Percentiles rank a stretch among this genome's conserved stretches.
phyloP scores from a whole-genome alignment of 1,140 invertebrate species.

The Brachionus paranguensis region DNA sequence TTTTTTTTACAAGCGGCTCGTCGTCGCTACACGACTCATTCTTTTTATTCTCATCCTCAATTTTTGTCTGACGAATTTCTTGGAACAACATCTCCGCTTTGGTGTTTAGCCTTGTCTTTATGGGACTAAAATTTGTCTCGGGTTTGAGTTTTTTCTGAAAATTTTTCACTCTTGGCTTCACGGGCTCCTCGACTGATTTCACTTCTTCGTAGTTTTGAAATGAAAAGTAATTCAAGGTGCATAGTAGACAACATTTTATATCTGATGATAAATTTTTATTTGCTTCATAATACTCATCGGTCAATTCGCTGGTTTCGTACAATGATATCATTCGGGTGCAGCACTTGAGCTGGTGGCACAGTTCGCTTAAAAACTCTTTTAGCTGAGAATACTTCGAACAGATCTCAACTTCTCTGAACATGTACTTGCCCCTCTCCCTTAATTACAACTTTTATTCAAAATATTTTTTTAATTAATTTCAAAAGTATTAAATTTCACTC shows the following conservation, averaged over 20 bases:
- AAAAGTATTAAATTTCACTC: neutral
- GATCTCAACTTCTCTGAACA: neutral
- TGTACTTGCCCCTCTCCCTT: neutral
- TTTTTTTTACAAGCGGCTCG: neutral
- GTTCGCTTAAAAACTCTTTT: neutral
- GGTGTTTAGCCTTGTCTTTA: neutral
- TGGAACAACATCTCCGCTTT: neutral
- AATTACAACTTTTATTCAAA: neutral
- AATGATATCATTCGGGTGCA: neutral
- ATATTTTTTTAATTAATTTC: neutral
- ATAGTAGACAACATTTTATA: constrained; percentile 11
- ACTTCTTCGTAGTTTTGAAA: neutral
- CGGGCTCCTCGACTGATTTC: neutral
- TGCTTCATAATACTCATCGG: neutral
- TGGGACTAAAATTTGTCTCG: neutral
- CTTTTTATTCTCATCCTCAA: neutral
- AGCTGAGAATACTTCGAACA: neutral
- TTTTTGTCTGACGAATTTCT: neutral
- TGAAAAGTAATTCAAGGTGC: constrained; percentile 2
- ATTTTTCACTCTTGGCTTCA: neutral
- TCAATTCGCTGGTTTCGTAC: neutral
- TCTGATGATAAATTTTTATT: neutral
- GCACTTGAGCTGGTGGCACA: neutral
- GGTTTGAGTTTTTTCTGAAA: neutral
- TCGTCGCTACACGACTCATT: neutral